Evolutionary conservation across 2,113 vertebrate genomes (phyloP).

Genomic region (Antigone vipio): DNA sequence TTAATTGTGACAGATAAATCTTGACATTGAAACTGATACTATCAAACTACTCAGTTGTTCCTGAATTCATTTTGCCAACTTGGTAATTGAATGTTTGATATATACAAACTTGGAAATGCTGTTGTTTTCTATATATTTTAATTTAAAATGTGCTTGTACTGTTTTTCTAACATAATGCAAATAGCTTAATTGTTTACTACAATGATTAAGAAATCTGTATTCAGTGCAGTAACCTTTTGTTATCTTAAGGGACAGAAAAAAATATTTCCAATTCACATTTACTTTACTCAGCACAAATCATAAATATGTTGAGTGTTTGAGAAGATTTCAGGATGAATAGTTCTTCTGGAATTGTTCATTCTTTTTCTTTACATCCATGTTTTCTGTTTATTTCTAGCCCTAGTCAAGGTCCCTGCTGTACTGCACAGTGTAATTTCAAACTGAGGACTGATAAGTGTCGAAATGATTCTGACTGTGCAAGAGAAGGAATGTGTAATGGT

Average conservation of each 20-base stretch:
- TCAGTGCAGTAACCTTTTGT: not conserved
- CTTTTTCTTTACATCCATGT: not conserved
- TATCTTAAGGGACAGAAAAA: not conserved
- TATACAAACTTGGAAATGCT: not conserved
- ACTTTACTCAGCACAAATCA: not conserved
- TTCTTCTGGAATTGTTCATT: not conserved
- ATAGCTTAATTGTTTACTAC: not conserved
- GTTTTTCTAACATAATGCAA: not conserved
- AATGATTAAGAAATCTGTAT: not conserved
- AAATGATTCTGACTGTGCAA: constrained; percentile 86
- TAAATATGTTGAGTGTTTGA: not conserved
- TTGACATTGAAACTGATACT: not conserved
- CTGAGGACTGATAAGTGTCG: constrained; percentile 75
- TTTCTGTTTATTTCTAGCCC: constrained; percentile 75
- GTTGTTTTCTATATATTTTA: not conserved
- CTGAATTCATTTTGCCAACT: not conserved
- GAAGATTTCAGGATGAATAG: not conserved
- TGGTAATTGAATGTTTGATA: not conserved
- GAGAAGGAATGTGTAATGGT: constrained; percentile 84
- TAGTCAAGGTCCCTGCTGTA: constrained; percentile 94
- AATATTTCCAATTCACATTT: not conserved
- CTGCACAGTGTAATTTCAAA: constrained; percentile 78
- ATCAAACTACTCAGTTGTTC: not conserved
- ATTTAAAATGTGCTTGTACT: not conserved
- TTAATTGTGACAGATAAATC: not conserved